A percentile compares a stretch with the other conserved stretches of the same genome.
These are phyloP conservation scores for Anastrepha ludens DNA, from an alignment of 1,140 invertebrate genomes.

Conservation along the genomic window DNA sequence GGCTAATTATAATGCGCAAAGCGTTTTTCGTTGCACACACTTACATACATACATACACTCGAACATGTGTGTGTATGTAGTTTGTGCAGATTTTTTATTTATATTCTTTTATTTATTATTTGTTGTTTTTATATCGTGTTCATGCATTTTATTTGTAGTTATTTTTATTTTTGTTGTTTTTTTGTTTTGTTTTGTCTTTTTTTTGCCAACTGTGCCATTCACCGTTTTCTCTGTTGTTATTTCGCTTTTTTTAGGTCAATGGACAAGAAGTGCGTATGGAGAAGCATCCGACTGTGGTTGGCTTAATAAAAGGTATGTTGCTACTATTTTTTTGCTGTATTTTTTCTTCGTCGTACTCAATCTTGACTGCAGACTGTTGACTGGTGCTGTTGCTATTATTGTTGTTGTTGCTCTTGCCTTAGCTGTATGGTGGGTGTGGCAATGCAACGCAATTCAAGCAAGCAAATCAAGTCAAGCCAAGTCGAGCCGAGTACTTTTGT, in stretches of 20 bases:
- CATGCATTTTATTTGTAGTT: not conserved
- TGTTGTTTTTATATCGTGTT: constrained; percentile 34
- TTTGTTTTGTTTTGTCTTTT: not conserved
- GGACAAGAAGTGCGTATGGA: constrained; percentile 91
- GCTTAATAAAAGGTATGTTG: constrained; percentile 91
- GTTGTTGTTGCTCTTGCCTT: no score
- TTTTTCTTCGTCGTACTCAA: constrained; percentile 3
- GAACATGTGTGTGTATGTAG: not conserved
- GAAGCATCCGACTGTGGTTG: constrained; percentile 95
- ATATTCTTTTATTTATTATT: constrained; percentile 50
- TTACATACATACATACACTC: not conserved
- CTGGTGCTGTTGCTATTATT: not conserved
- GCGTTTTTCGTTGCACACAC: not conserved
- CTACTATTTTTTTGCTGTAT: not conserved
- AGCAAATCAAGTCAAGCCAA: constrained; percentile 37
- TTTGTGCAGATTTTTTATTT: not conserved
- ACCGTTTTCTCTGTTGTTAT: constrained; percentile 57
- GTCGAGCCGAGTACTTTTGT: not conserved
- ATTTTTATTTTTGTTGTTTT: constrained; percentile 33
- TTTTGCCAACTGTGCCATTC: constrained; percentile 47
- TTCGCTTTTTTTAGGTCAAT: constrained; percentile 83
- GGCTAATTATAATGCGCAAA: not conserved
- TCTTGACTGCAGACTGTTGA: constrained; percentile 7
- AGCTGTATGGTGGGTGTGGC: constrained; percentile 18
- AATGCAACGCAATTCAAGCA: constrained; percentile 20